Conservation (phyloP, 2,113 vertebrate genomes). For the Nothocercus julius region DNA sequence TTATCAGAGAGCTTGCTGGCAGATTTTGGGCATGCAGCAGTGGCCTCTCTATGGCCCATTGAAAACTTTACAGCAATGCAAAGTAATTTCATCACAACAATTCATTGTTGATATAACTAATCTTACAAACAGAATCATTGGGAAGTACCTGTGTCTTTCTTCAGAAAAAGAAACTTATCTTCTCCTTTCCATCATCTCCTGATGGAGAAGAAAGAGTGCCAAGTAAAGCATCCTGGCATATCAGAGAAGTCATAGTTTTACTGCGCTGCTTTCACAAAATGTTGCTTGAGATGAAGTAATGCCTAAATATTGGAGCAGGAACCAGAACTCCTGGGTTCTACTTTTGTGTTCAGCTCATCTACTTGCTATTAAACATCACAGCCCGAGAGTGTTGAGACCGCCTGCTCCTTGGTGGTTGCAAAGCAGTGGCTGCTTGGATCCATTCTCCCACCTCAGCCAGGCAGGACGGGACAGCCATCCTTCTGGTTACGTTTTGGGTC, state of each 20-base stretch:
- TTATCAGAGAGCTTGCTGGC: neutral
- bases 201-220: neutral
- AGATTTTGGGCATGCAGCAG: neutral
- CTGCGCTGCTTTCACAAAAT: neutral
- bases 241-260: neutral
- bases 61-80: neutral
- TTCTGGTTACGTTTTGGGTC: neutral
- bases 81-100: neutral
- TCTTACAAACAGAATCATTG: neutral
- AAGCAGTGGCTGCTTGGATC: neutral
- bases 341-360: neutral
- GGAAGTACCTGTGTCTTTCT: neutral
- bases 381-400: neutral
- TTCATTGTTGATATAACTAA: neutral
- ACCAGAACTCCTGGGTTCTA: fast-evolving
- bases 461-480: neutral
- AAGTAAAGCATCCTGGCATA: neutral
- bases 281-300: neutral
- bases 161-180: neutral
- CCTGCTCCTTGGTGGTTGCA: neutral
- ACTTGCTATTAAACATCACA: neutral
- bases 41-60: neutral
- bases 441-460: neutral
- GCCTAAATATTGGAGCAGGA: neutral
- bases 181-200: neutral